phyloP scores from a whole-genome alignment of 2,797 vertebrate genomes.

The Scomberomorus guttatus region DNA sequence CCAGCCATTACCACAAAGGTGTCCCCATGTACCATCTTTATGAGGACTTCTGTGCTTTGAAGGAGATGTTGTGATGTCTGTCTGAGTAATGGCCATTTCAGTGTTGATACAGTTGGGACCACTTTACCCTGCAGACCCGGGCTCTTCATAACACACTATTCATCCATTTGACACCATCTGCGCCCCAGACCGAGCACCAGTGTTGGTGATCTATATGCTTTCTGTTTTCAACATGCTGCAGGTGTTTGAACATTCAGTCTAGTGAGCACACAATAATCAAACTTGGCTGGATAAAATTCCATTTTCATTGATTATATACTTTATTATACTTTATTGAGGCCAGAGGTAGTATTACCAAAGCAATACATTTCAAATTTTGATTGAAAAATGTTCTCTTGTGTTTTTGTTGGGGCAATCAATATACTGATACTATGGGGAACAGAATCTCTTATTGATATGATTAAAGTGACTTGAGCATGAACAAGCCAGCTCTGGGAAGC shows the following conservation, averaged over 20 bases:
- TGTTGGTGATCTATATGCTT: constrained; percentile 26
- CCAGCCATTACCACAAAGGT: constrained; percentile 20
- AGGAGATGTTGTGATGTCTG: constrained; percentile 38
- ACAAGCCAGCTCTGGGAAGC: neutral
- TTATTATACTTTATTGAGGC: neutral
- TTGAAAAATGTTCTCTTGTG: neutral
- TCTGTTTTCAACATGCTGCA: constrained; percentile 36
- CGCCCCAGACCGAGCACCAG: constrained; percentile 17
- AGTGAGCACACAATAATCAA: constrained; percentile 4
- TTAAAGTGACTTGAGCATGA: constrained; percentile 8
- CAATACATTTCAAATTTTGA: neutral
- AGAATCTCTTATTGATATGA: neutral
- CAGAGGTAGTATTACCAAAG: neutral
- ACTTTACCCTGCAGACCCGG: constrained; percentile 34
- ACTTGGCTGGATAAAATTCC: neutral
- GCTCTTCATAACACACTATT: constrained; percentile 35
- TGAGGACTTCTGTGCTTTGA: constrained; percentile 25
- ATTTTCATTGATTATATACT: neutral
- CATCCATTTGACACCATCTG: constrained; percentile 52
- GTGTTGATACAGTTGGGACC: constrained; percentile 53
- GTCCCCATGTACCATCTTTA: neutral
- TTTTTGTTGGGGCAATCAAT: neutral
- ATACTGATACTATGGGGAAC: neutral
- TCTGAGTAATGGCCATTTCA: constrained; percentile 55
- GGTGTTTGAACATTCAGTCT: constrained; percentile 21